Conservation (phyloP, 2,113 vertebrate species). For the Gila orcuttii region DNA sequence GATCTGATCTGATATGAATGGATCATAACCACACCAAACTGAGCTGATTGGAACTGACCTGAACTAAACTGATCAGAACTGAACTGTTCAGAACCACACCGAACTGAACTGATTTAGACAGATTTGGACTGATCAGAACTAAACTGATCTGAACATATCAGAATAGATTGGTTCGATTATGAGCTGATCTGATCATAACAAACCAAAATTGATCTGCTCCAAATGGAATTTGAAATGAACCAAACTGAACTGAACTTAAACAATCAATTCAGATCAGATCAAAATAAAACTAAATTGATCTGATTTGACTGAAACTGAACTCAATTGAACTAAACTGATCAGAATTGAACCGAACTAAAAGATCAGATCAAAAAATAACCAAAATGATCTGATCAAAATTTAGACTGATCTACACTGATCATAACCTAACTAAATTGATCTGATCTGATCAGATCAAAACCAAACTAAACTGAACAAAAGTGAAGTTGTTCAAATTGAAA, state of each 20-base stretch:
- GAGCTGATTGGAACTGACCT: neutral
- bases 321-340: neutral
- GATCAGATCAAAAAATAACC: neutral
- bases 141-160: neutral
- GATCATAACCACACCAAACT: neutral
- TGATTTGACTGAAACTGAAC: neutral
- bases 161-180: neutral
- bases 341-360: neutral
- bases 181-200: neutral
- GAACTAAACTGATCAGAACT: neutral
- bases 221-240: neutral
- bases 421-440: neutral
- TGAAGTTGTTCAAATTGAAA: neutral
- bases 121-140: neutral
- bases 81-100: neutral
- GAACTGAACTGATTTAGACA: neutral
- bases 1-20: neutral
- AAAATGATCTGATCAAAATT: neutral
- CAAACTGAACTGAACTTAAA: neutral
- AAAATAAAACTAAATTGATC: neutral
- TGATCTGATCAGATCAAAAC: neutral
- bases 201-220: neutral
- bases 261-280: neutral
- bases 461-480: neutral
- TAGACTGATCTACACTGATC: neutral